Evolutionary conservation across 2,888 invertebrate species (phyloP).

Genomic region (Hololepta plana): DNA sequence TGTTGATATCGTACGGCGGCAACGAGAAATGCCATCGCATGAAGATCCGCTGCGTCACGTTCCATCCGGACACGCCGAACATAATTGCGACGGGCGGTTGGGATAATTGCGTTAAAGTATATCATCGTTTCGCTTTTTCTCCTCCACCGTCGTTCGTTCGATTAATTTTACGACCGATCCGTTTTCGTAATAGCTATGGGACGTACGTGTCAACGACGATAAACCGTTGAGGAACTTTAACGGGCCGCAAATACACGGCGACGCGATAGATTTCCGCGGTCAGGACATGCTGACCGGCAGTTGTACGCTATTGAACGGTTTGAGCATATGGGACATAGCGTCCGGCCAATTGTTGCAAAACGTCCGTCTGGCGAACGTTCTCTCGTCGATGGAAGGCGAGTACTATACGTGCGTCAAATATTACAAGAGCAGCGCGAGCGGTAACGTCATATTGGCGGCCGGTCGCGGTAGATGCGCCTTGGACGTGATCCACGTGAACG

Average conservation of each 20-base stretch:
- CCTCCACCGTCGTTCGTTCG: no score
- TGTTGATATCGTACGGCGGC: no score
- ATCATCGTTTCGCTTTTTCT: no score
- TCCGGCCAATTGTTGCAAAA: constrained; percentile 30
- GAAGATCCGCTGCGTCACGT: constrained; percentile 27
- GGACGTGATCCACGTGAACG: constrained; percentile 20
- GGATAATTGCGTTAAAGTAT: constrained; percentile 37
- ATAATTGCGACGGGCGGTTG: constrained; percentile 35
- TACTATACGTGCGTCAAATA: constrained; percentile 36
- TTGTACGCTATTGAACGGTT: constrained; percentile 34
- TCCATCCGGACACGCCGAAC: constrained; percentile 27
- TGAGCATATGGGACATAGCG: constrained; percentile 35
- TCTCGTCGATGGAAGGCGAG: constrained; percentile 34
- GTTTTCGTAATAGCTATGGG: constrained; percentile 33
- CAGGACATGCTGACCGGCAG: constrained; percentile 37
- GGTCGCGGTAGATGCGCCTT: constrained; percentile 22
- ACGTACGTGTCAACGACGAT: constrained; percentile 30
- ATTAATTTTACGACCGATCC: no score
- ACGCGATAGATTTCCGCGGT: constrained; percentile 37
- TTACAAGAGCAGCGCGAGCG: constrained; percentile 22
- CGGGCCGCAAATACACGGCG: constrained; percentile 37
- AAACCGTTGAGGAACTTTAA: constrained; percentile 35
- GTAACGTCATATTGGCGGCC: constrained; percentile 18
- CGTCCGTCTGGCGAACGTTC: constrained; percentile 31
- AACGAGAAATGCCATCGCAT: constrained; percentile 8